phyloP scores from a whole-genome alignment of 2,888 invertebrate species.

The Plebejus anna region DNA sequence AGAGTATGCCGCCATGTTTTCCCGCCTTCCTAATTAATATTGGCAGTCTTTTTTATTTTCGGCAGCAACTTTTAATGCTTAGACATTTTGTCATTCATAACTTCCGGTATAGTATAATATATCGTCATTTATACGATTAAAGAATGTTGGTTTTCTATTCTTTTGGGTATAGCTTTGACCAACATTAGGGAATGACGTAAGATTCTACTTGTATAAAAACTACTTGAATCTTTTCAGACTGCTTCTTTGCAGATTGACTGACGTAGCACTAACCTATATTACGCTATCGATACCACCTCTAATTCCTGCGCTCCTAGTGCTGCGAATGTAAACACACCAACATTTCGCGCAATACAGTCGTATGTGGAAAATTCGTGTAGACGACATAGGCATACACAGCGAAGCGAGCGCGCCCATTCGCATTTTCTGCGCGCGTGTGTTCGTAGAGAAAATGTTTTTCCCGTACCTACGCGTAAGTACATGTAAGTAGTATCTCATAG shows the following conservation, averaged over 20 bases:
- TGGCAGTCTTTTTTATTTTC: constrained; percentile 3
- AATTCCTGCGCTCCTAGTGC: constrained; percentile 59
- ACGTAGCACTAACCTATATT: constrained; percentile 29
- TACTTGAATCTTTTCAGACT: neutral
- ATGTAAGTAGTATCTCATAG: constrained; percentile 74
- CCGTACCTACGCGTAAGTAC: constrained; percentile 42
- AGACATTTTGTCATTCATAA: neutral
- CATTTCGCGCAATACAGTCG: constrained; percentile 58
- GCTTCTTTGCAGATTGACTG: neutral
- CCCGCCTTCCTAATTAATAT: constrained; percentile 25
- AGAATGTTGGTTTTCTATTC: neutral
- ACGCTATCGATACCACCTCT: constrained; percentile 45
- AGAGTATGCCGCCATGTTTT: constrained; percentile 43
- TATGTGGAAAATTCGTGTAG: constrained; percentile 59
- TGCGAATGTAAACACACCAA: constrained; percentile 63
- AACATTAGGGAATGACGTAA: neutral
- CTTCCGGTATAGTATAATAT: neutral
- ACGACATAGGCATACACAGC: constrained; percentile 51
- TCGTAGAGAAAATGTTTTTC: constrained; percentile 67
- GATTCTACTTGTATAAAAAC: neutral
- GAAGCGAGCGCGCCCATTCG: constrained; percentile 49
- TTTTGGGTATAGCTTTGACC: neutral
- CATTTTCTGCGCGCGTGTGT: constrained; percentile 47
- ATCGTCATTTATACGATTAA: neutral
- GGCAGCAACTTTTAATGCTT: neutral